Percentiles rank a stretch among this genome's conserved stretches.
These are phyloP conservation scores for Heliconius aoede DNA, from an alignment of 2,888 invertebrate species.

Conservation along the genomic window DNA sequence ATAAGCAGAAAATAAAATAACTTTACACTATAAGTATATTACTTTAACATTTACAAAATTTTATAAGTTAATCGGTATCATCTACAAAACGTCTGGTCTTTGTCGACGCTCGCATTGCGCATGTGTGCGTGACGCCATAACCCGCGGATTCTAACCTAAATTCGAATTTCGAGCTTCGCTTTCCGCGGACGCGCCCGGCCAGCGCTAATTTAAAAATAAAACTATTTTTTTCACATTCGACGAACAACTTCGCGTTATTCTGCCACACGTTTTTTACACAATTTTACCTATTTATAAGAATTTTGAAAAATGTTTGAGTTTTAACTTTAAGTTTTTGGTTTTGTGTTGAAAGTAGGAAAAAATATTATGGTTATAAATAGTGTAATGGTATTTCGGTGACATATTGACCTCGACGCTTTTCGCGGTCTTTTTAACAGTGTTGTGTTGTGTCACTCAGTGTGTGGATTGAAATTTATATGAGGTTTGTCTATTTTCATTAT, in stretches of 20 bases:
- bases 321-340: not conserved
- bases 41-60: no score
- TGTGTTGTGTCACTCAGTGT: slow-evolving; percentile 42
- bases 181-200: slow-evolving; percentile 72
- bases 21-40: no score
- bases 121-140: slow-evolving; percentile 75
- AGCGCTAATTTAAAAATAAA: slow-evolving; percentile 76
- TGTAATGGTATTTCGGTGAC: slow-evolving; percentile 70
- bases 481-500: slow-evolving; percentile 40
- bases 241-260: slow-evolving; percentile 47
- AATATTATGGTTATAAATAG: slow-evolving; percentile 70
- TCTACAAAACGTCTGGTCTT: slow-evolving; percentile 56
- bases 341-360: slow-evolving; percentile 35
- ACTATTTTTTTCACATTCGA: slow-evolving; percentile 54
- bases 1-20: no score
- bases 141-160: slow-evolving; percentile 81
- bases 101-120: slow-evolving; percentile 66
- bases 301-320: slow-evolving; percentile 22
- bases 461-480: slow-evolving; percentile 40
- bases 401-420: slow-evolving; percentile 57
- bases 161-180: slow-evolving; percentile 76
- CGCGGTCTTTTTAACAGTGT: slow-evolving; percentile 49
- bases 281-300: slow-evolving; percentile 24
- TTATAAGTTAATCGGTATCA: slow-evolving; percentile 14
- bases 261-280: slow-evolving; percentile 31